Evolutionary conservation across 2,797 vertebrate genomes (phyloP).

Genomic region (Sebastes alutus): DNA sequence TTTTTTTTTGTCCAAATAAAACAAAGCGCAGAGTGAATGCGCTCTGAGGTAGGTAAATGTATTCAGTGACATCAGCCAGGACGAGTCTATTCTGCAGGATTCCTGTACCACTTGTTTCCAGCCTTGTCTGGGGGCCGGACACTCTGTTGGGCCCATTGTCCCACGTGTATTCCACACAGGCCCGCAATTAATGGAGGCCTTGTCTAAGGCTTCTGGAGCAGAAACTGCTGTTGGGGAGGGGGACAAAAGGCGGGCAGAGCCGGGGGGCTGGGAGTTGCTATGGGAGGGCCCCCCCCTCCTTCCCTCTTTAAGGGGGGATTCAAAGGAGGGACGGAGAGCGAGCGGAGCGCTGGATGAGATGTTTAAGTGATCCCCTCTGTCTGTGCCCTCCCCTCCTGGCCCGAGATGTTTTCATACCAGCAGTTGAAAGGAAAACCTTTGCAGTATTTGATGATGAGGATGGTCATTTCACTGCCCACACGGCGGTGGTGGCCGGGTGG

Average conservation of each 20-base stretch:
- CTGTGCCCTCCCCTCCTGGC: slow-evolving; percentile 71
- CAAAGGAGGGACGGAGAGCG: slow-evolving; percentile 81
- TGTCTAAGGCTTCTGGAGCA: slow-evolving; percentile 92
- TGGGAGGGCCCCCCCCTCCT: slow-evolving; percentile 77
- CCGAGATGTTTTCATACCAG: slow-evolving; percentile 71
- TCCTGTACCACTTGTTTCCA: slow-evolving; percentile 95
- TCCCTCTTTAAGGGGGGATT: slow-evolving; percentile 74
- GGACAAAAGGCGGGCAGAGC: slow-evolving; percentile 75
- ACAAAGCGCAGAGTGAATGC: slow-evolving; percentile 88
- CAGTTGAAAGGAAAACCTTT: slow-evolving; percentile 65
- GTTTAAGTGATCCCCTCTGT: slow-evolving; percentile 77
- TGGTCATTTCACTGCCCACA: slow-evolving; percentile 75
- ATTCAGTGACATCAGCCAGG: slow-evolving; percentile 96
- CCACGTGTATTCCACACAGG: slow-evolving; percentile 87
- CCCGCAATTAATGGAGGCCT: slow-evolving; percentile 96
- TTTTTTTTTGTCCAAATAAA: slow-evolving; percentile 82
- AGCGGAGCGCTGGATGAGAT: slow-evolving; percentile 65
- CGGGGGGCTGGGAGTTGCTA: slow-evolving; percentile 81
- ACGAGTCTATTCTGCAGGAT: slow-evolving; percentile 93
- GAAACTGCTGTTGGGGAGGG: slow-evolving; percentile 90
- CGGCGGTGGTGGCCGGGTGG: slow-evolving; percentile 6
- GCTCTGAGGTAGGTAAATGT: slow-evolving; percentile 98
- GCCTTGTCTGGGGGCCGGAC: slow-evolving; percentile 94
- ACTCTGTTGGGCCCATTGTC: slow-evolving; percentile 92
- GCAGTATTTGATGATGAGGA: slow-evolving; percentile 67